These are phyloP conservation scores for Ochropleura leucogaster DNA, from an alignment of 2,888 invertebrate genomes.

Conservation along the genomic window DNA sequence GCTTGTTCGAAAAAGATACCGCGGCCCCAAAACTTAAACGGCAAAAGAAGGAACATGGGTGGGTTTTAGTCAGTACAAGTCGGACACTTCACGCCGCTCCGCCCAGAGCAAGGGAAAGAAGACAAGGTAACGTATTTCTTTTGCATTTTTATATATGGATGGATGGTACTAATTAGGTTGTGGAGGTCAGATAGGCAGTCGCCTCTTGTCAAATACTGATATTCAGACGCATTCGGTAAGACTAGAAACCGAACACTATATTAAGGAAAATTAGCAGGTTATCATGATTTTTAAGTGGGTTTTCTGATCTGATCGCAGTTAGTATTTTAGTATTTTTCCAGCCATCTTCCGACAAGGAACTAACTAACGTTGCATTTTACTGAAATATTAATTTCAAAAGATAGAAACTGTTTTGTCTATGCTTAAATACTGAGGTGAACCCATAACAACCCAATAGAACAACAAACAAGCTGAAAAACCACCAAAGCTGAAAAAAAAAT, in stretches of 20 bases:
- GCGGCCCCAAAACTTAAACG: no score
- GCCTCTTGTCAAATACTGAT: no score
- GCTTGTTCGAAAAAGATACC: no score
- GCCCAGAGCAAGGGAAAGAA: background rate
- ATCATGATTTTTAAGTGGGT: background rate
- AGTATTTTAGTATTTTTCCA: background rate
- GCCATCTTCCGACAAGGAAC: background rate
- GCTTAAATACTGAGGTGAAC: background rate
- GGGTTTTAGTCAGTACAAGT: no score
- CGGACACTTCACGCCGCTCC: no score
- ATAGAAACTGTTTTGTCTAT: background rate
- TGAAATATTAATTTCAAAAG: background rate
- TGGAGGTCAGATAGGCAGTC: no score
- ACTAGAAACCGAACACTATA: no score
- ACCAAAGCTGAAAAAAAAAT: no score
- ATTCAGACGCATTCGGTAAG: no score
- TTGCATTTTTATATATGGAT: background rate
- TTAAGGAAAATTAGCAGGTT: no score
- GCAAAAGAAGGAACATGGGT: no score
- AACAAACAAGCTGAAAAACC: background rate
- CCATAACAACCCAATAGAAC: background rate
- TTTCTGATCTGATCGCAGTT: background rate
- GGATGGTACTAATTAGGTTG: background rate
- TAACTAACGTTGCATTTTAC: background rate
- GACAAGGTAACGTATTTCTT: background rate